phyloP scores from a whole-genome alignment of 2,113 vertebrate species.

The Oreochromis spilurus region DNA sequence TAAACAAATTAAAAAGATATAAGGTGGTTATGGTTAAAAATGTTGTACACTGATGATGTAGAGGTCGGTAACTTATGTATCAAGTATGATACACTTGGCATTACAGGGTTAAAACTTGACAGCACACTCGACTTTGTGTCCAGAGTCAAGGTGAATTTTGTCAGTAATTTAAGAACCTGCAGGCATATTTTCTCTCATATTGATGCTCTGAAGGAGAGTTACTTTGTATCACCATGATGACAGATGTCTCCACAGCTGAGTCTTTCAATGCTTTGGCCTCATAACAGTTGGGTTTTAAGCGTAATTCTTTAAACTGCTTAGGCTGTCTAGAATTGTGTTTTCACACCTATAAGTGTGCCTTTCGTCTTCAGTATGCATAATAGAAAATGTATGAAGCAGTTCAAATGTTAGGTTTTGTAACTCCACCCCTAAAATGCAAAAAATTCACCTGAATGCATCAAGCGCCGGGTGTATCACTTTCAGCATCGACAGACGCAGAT shows the following conservation, averaged over 20 bases:
- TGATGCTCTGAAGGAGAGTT: not conserved
- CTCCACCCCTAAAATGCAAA: not conserved
- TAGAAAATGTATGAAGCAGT: not conserved
- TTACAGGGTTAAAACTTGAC: not conserved
- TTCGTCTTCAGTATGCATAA: not conserved
- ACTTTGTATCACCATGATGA: not conserved
- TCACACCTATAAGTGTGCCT: not conserved
- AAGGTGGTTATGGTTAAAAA: not conserved
- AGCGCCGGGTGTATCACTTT: not conserved
- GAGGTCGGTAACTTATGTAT: not conserved
- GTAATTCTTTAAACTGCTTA: not conserved
- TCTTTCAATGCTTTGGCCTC: not conserved
- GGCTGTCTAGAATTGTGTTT: not conserved
- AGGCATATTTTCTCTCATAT: not conserved
- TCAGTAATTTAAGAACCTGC: not conserved
- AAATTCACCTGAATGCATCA: not conserved
- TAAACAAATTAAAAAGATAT: not conserved
- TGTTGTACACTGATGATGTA: fast-evolving
- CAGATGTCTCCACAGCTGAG: not conserved
- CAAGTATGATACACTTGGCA: not conserved
- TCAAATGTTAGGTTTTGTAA: not conserved
- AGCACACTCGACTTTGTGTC: not conserved
- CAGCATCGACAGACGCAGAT: slow-evolving; percentile 32
- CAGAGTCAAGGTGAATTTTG: not conserved
- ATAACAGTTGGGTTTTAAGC: not conserved